These are phyloP conservation scores for Gobionotothen gibberifrons DNA, from an alignment of 2,797 vertebrate species.

Conservation along the genomic window DNA sequence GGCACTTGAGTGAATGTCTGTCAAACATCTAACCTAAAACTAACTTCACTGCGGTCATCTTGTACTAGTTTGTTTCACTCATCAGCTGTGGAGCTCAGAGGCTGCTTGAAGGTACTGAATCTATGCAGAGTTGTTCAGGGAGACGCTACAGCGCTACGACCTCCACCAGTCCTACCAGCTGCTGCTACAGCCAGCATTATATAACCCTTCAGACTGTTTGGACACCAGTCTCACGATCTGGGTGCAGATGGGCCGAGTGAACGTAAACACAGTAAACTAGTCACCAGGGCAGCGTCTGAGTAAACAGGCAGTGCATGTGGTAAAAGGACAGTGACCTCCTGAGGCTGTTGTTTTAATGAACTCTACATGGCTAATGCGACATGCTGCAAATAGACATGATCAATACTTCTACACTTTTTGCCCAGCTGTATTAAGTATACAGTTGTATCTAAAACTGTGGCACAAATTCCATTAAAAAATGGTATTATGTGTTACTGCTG, in stretches of 20 bases:
- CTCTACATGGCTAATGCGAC: background rate
- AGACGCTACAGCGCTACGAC: conserved; percentile 17
- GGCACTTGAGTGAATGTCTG: too few species aligned
- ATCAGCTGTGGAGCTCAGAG: conserved; percentile 16
- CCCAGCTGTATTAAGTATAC: too few species aligned
- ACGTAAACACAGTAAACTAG: conserved; percentile 45
- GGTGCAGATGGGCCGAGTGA: conserved; percentile 23
- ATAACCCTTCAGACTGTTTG: conserved; percentile 59
- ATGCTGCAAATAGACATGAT: background rate
- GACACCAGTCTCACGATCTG: conserved; percentile 41
- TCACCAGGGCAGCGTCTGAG: background rate
- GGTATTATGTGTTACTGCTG: too few species aligned
- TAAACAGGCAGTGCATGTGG: conserved; percentile 29
- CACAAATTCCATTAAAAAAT: background rate
- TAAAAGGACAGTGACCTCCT: conserved; percentile 10
- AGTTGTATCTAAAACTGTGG: background rate
- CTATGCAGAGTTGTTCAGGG: conserved; percentile 19
- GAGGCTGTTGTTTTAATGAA: background rate
- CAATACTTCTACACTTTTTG: too few species aligned
- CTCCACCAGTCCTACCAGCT: conserved; percentile 39
- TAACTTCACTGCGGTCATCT: too few species aligned
- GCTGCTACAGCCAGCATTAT: conserved; percentile 32
- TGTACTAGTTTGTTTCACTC: background rate
- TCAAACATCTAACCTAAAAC: too few species aligned
- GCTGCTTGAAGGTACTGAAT: conserved; percentile 19